phyloP scores from a whole-genome alignment of 1,140 invertebrate genomes.

The Kradibia gibbosae region DNA sequence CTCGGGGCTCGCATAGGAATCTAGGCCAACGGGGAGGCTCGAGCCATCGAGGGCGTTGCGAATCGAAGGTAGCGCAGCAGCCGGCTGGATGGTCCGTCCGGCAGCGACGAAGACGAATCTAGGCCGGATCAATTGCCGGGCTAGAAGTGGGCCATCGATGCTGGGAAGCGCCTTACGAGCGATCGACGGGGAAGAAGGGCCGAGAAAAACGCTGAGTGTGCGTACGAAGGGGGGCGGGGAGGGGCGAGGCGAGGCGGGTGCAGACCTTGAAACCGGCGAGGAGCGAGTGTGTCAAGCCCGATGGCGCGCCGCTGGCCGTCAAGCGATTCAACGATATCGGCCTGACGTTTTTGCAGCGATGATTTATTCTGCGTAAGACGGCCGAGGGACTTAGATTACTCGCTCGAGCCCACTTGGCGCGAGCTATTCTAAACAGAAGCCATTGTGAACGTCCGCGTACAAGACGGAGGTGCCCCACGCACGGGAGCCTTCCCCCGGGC shows the following conservation, averaged over 20 bases:
- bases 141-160: background rate
- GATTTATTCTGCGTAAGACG: slow-evolving; percentile 72
- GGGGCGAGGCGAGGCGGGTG: no score
- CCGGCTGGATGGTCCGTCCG: no score
- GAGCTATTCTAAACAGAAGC: slow-evolving; percentile 72
- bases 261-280: background rate
- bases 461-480: slow-evolving; percentile 70
- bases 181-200: background rate
- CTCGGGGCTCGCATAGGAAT: no score
- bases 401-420: slow-evolving; percentile 54
- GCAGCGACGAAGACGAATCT: no score
- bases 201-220: background rate
- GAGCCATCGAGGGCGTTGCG: no score
- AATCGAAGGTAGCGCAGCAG: no score
- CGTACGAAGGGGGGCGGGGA: no score
- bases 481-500: slow-evolving; percentile 56
- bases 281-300: slow-evolving; percentile 31
- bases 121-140: background rate
- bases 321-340: slow-evolving; percentile 72
- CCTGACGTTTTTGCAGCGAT: slow-evolving; percentile 64
- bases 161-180: background rate
- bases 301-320: slow-evolving; percentile 56
- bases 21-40: no score
- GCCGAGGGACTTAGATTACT: slow-evolving; percentile 67
- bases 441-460: slow-evolving; percentile 68